Evolutionary conservation across 2,113 vertebrate genomes (phyloP).

Genomic region (Spilogale gracilis): DNA sequence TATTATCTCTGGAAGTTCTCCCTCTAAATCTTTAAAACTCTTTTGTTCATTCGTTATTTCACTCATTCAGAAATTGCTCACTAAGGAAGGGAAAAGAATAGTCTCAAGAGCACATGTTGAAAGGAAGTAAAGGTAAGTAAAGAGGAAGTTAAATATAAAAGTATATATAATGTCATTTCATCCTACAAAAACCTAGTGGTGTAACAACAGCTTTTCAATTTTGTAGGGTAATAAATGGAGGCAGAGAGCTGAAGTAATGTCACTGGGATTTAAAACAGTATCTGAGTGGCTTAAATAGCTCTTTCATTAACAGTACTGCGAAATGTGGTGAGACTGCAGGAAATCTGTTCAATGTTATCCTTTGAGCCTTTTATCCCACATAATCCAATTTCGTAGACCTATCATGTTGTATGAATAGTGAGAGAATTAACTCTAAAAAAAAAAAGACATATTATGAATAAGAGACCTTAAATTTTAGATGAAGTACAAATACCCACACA

Average conservation of each 20-base stretch:
- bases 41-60: neutral
- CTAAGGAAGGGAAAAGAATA: neutral
- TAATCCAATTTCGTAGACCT: slow-evolving; percentile 69
- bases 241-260: slow-evolving; percentile 50
- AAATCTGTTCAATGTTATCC: slow-evolving; percentile 49
- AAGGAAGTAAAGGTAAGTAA: neutral
- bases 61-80: neutral
- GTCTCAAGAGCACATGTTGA: neutral
- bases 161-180: slow-evolving; percentile 28
- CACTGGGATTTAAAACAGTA: slow-evolving; percentile 73
- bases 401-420: slow-evolving; percentile 58
- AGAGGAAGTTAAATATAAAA: slow-evolving; percentile 37
- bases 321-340: slow-evolving; percentile 44
- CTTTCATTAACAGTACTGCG: slow-evolving; percentile 48
- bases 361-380: slow-evolving; percentile 65
- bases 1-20: neutral
- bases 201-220: slow-evolving; percentile 69
- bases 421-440: slow-evolving; percentile 51
- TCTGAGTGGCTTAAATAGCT: slow-evolving; percentile 60
- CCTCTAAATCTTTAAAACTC: neutral
- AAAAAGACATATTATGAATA: slow-evolving; percentile 7
- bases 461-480: slow-evolving; percentile 35
- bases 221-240: slow-evolving; percentile 52
- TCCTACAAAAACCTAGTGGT: neutral
- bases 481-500: neutral